Base-by-base conservation (phyloP, 2,797 vertebrate genomes). In the Schizopygopsis pylzovi region DNA sequence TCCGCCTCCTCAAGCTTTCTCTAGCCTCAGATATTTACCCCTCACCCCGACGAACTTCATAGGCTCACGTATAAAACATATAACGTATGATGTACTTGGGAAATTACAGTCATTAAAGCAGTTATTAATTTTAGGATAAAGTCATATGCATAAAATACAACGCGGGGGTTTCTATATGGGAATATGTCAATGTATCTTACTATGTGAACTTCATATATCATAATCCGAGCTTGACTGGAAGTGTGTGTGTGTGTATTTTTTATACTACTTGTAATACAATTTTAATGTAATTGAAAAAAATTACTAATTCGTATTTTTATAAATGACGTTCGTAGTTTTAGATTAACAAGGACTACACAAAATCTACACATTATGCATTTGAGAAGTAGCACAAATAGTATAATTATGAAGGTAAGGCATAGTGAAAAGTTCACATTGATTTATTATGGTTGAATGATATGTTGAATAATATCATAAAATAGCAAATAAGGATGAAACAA, bases 1-100 rank as follows among this genome's bases (percentile, higher is more conserved):
- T 54, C 84, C 87, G 81, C 87, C 87, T 56, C 28, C 83, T 56
- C n/a, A 3, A 41, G 79, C 33, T 20, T 65, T 73, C 63, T 61
- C 61, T 33, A 13, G 20, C 68, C 67, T 77, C 18, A 82, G 49
- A 85, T 25, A 43, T 41, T 13, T n/a, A 47, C 43, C 77, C 61
- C 79, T 49, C 61, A 81, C 79, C 61, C 79, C n/a, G 4, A 7
- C 25, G 5, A 37, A 67, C 78, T 22, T 1, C 79, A 59, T 1
- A n/a, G 20, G 3, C 3, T 59, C 52, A 4, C 15, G 8, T 2
- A 3, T 71, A 11, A 49, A 75, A n/a, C 63, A 68, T 4, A 68
- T 4, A 59, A 37, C 22, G 4, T 7, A 11, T 20, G n/a, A 1
- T 49, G 71, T 2, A 18, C 25, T 75, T 75, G 45, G 45, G 8